These are phyloP conservation scores for Catocala fraxini DNA, from an alignment of 2,888 invertebrate species.

Conservation along the genomic window DNA sequence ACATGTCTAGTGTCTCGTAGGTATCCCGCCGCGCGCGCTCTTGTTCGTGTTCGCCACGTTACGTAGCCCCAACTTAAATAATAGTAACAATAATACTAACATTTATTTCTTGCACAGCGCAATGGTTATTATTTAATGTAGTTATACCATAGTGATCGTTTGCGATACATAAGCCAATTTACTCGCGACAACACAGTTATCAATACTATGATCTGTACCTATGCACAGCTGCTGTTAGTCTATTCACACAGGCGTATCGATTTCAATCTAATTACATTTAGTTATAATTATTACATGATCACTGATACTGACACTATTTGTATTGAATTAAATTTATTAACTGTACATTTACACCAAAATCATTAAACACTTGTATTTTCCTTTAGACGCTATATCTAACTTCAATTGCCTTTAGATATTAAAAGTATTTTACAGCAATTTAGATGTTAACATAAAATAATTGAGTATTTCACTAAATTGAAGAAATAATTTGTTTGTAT, in stretches of 20 bases:
- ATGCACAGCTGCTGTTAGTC: constrained; percentile 7
- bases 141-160: constrained; percentile 5
- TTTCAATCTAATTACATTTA: constrained; percentile 2
- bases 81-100: constrained; percentile 32
- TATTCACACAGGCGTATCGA: background rate
- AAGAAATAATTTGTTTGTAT: constrained; percentile 18
- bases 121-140: constrained; percentile 18
- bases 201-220: constrained; percentile 14
- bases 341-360: constrained; percentile 8
- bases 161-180: constrained; percentile 21
- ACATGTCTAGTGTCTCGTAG: too few relatives aligned
- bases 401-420: background rate
- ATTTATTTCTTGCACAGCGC: constrained; percentile 27
- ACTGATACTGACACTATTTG: background rate
- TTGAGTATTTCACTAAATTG: constrained; percentile 39
- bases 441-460: constrained; percentile 18
- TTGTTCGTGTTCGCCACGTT: too few relatives aligned
- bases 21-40: too few relatives aligned
- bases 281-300: background rate
- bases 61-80: constrained; percentile 1
- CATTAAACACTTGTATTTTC: background rate
- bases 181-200: constrained; percentile 20
- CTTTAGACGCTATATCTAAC: constrained; percentile 15
- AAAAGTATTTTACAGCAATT: constrained; percentile 23
- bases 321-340: constrained; percentile 10